These are phyloP conservation scores for Tyria jacobaeae DNA, from an alignment of 2,888 invertebrate genomes.

Conservation along the genomic window DNA sequence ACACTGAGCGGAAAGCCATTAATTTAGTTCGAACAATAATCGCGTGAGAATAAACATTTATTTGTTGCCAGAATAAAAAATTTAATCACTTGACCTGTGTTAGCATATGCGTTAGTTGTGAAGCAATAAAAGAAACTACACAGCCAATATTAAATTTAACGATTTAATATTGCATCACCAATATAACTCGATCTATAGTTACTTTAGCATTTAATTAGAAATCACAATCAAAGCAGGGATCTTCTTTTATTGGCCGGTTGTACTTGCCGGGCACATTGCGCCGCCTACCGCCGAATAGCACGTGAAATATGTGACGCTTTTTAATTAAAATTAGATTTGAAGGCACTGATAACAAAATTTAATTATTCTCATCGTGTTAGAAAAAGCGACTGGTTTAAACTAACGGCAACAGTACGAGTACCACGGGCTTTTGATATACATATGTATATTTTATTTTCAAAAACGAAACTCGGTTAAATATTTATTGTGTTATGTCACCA, in stretches of 20 bases:
- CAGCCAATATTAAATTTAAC: constrained; percentile 85
- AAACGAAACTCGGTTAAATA: constrained; percentile 46
- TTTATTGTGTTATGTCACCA: constrained; percentile 45
- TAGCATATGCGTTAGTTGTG: constrained; percentile 78
- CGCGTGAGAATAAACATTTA: constrained; percentile 82
- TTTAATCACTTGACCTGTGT: constrained; percentile 75
- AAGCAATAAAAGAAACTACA: constrained; percentile 83
- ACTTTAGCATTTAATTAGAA: constrained; percentile 45
- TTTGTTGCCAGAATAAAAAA: constrained; percentile 69
- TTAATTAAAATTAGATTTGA: constrained; percentile 85
- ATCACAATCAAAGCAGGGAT: constrained; percentile 56
- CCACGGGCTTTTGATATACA: constrained; percentile 33
- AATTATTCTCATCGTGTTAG: constrained; percentile 76
- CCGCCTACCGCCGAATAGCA: constrained; percentile 83
- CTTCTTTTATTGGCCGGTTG: constrained; percentile 64
- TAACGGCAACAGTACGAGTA: constrained; percentile 59
- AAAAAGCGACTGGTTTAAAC: constrained; percentile 60
- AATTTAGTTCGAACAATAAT: constrained; percentile 75
- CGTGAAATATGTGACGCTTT: constrained; percentile 85
- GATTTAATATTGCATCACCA: constrained; percentile 83
- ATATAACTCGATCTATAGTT: constrained; percentile 59
- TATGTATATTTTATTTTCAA: constrained; percentile 34
- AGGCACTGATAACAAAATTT: constrained; percentile 79
- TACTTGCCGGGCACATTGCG: constrained; percentile 67
- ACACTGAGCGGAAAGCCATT: constrained; percentile 62